Conservation (phyloP, 2,797 vertebrate species). For the Sarcophilus harrisii region DNA sequence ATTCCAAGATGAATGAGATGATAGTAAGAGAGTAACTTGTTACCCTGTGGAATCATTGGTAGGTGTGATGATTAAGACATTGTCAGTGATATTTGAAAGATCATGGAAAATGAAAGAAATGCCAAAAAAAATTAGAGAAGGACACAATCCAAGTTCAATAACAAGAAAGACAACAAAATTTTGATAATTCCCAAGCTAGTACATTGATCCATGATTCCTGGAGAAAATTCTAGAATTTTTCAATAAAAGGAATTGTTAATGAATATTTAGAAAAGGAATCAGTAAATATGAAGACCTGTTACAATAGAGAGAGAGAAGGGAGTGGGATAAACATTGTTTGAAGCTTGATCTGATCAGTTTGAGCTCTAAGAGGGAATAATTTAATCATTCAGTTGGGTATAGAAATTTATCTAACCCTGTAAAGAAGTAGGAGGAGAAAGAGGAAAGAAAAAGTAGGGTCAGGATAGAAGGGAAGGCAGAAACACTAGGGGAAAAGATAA, state of each 20-base stretch:
- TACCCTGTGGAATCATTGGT: not conserved
- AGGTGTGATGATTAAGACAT: not conserved
- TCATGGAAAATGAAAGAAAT: not conserved
- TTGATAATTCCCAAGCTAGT: not conserved
- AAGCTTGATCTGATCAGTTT: too few species aligned
- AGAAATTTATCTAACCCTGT: too few species aligned
- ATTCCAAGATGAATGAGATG: not conserved
- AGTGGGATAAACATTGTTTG: too few species aligned
- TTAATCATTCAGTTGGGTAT: too few species aligned
- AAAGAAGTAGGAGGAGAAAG: too few species aligned
- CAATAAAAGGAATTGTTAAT: not conserved
- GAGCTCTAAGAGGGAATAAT: too few species aligned
- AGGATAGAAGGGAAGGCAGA: too few species aligned
- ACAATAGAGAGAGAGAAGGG: too few species aligned
- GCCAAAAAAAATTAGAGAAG: not conserved
- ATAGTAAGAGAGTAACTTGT: not conserved
- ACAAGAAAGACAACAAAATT: not conserved
- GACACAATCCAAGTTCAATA: not conserved
- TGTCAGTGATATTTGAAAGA: not conserved
- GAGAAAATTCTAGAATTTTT: not conserved
- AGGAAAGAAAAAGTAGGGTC: too few species aligned
- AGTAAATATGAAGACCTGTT: not conserved
- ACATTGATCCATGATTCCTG: not conserved
- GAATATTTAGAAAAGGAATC: not conserved
- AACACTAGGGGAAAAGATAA: too few species aligned